Conservation (phyloP, 2,888 invertebrate genomes). For the Platycnemis pennipes region DNA sequence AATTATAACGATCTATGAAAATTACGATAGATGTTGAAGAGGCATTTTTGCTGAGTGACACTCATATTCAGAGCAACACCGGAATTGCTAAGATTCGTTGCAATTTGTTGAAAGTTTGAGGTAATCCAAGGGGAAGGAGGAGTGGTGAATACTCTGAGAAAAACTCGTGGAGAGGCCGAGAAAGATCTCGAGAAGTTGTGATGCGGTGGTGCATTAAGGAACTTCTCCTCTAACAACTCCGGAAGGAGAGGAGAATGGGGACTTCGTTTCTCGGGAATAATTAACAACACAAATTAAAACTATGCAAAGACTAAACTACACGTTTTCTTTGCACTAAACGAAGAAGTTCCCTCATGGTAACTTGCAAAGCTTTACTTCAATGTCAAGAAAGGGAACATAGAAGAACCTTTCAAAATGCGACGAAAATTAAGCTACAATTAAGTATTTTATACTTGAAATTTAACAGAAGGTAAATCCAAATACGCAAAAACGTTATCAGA, state of each 20-base stretch:
- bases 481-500: too few relatives aligned
- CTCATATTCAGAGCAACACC: not conserved
- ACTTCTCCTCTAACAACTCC: not conserved
- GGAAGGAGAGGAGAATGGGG: not conserved
- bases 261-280: not conserved
- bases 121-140: not conserved
- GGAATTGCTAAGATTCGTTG: not conserved
- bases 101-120: not conserved
- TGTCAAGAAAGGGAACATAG: too few relatives aligned
- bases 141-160: not conserved
- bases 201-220: not conserved
- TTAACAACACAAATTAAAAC: slow-evolving; percentile 26
- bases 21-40: too few relatives aligned
- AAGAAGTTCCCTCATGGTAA: not conserved
- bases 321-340: not conserved
- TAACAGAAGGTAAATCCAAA: too few relatives aligned
- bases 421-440: too few relatives aligned
- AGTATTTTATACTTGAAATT: too few relatives aligned
- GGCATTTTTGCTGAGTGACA: too few relatives aligned
- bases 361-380: too few relatives aligned
- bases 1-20: too few relatives aligned
- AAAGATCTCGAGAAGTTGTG: not conserved
- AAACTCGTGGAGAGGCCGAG: not conserved
- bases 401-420: too few relatives aligned
- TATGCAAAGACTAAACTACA: not conserved